phyloP scores from a whole-genome alignment of 1,140 invertebrate genomes.

The Tribolium madens region DNA sequence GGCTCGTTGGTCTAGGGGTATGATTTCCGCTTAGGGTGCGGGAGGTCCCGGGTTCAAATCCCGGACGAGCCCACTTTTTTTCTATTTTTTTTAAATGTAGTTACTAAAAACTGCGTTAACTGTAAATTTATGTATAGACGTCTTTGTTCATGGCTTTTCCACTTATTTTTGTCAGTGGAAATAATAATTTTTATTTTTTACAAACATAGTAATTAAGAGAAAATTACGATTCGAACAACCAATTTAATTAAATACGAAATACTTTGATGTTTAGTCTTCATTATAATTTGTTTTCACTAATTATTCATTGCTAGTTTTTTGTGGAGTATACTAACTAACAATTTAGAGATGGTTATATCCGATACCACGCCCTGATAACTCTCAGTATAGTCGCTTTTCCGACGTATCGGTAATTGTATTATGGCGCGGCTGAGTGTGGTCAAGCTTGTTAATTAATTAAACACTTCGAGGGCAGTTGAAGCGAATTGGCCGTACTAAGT shows the following conservation, averaged over 20 bases:
- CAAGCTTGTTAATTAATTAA: slow-evolving; percentile 37
- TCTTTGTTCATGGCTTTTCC: too few species aligned
- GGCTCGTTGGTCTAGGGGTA: slow-evolving; percentile 65
- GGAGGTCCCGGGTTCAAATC: slow-evolving; percentile 65
- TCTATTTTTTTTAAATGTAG: too few species aligned
- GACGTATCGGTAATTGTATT: slow-evolving; percentile 33
- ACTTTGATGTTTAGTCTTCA: too few species aligned
- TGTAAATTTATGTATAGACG: too few species aligned
- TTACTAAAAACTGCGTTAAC: too few species aligned
- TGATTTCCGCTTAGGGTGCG: slow-evolving; percentile 65
- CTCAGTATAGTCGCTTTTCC: slow-evolving; percentile 22
- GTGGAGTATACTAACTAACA: neutral
- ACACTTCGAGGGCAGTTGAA: slow-evolving; percentile 18
- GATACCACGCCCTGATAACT: slow-evolving; percentile 36
- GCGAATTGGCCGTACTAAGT: slow-evolving; percentile 10
- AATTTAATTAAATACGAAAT: too few species aligned
- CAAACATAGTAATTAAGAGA: too few species aligned
- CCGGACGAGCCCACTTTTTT: slow-evolving; percentile 48
- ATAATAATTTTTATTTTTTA: too few species aligned
- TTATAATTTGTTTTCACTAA: too few species aligned
- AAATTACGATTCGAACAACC: too few species aligned
- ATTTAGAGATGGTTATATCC: neutral
- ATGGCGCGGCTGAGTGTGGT: slow-evolving; percentile 28
- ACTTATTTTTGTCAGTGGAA: too few species aligned
- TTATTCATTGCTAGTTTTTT: too few species aligned